Evolutionary conservation across 2,888 invertebrate genomes (phyloP).

Genomic region (Synergus gifuensis): DNA sequence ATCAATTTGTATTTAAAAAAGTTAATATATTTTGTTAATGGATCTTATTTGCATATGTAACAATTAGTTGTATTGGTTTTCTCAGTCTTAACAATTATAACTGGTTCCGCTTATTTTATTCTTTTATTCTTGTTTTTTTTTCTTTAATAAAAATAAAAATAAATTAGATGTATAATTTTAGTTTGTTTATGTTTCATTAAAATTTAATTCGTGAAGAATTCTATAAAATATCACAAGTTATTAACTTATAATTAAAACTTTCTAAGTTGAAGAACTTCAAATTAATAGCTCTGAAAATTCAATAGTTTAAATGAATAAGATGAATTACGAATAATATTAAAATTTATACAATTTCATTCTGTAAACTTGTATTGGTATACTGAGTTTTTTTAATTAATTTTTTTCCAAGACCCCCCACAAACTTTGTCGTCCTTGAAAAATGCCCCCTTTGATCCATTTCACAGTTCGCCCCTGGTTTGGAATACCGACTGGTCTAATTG

Average conservation of each 20-base stretch:
- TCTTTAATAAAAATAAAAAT: no score
- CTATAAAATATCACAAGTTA: not conserved
- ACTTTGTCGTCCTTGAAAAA: constrained; percentile 1
- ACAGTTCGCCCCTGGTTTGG: not conserved
- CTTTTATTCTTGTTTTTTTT: no score
- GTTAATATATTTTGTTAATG: not conserved
- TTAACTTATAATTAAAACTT: no score
- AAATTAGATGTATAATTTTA: no score
- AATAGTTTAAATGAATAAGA: no score
- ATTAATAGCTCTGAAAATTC: not conserved
- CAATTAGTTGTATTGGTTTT: not conserved
- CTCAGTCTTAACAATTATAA: not conserved
- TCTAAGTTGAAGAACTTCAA: not conserved
- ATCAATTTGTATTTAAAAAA: not conserved
- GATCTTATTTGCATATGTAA: no score
- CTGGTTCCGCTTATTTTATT: not conserved
- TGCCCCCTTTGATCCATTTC: not conserved
- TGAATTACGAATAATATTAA: no score
- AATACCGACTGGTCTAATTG: not conserved
- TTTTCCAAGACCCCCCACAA: no score
- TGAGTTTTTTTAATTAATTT: no score
- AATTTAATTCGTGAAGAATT: not conserved
- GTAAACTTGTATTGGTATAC: no score
- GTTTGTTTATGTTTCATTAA: not conserved
- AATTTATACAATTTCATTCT: no score